Evolutionary conservation across 2,888 invertebrate species (phyloP).

Genomic region (Synergus japonicus): DNA sequence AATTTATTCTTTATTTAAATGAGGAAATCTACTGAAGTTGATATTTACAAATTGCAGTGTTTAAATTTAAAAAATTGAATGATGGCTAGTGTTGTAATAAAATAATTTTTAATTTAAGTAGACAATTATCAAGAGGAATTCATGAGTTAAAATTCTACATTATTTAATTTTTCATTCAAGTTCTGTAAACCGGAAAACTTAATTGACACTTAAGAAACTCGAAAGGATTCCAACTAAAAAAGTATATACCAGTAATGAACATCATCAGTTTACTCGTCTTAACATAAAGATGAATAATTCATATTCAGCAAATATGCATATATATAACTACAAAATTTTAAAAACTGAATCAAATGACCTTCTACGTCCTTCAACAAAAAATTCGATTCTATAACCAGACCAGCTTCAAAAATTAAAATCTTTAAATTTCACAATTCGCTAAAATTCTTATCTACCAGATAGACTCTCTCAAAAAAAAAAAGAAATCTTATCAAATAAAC

Average conservation of each 20-base stretch:
- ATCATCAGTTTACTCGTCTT: background rate
- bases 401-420: background rate
- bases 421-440: background rate
- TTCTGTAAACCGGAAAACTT: constrained; percentile 13
- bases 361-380: constrained; percentile 56
- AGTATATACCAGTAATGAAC: background rate
- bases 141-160: background rate
- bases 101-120: background rate
- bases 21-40: too few relatives aligned
- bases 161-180: background rate
- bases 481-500: constrained; percentile 6
- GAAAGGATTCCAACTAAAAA: background rate
- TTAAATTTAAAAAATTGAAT: background rate
- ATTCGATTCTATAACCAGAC: background rate
- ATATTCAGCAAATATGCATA: constrained; percentile 14
- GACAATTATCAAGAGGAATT: too few relatives aligned
- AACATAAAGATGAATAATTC: constrained; percentile 9
- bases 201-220: constrained; percentile 39
- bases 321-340: constrained; percentile 1
- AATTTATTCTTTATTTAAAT: background rate
- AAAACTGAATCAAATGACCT: constrained; percentile 55
- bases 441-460: background rate
- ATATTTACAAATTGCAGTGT: too few relatives aligned
- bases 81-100: background rate
- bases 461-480: background rate